A percentile compares a stretch with the other conserved stretches of the same genome.
phyloP scores from a whole-genome alignment of 2,888 invertebrate species.

The Cenopis cana region DNA sequence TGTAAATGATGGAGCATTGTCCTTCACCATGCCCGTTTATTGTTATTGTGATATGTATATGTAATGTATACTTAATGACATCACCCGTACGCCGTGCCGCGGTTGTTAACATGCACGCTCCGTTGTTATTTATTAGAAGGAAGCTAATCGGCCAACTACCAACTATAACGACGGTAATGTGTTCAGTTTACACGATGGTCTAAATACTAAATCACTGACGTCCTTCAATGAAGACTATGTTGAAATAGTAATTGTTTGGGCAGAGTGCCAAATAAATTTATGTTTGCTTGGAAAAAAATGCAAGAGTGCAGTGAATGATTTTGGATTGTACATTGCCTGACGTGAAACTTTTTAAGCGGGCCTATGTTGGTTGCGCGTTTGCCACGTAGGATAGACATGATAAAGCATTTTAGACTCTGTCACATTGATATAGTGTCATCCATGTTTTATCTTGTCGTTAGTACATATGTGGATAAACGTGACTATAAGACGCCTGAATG shows the following conservation, averaged over 20 bases:
- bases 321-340: background rate
- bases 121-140: slow-evolving; percentile 27
- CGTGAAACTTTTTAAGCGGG: background rate
- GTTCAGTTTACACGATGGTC: slow-evolving; percentile 17
- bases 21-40: slow-evolving; percentile 18
- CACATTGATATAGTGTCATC: background rate
- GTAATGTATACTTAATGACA: slow-evolving; percentile 36
- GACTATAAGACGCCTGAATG: background rate
- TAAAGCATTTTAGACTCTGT: background rate
- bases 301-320: background rate
- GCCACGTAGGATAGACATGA: background rate
- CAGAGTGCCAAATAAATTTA: background rate
- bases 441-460: background rate
- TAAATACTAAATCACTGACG: background rate
- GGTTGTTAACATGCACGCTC: slow-evolving; percentile 10
- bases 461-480: background rate
- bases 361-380: background rate
- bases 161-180: slow-evolving; percentile 27
- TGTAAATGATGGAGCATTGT: slow-evolving; percentile 33
- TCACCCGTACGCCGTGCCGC: slow-evolving; percentile 18
- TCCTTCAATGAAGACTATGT: background rate
- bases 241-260: slow-evolving; percentile 3
- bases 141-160: slow-evolving; percentile 35
- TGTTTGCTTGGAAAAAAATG: background rate
- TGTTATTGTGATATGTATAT: slow-evolving; percentile 40